Conservation (phyloP, 2,113 vertebrate species). For the Lipophrys pholis region DNA sequence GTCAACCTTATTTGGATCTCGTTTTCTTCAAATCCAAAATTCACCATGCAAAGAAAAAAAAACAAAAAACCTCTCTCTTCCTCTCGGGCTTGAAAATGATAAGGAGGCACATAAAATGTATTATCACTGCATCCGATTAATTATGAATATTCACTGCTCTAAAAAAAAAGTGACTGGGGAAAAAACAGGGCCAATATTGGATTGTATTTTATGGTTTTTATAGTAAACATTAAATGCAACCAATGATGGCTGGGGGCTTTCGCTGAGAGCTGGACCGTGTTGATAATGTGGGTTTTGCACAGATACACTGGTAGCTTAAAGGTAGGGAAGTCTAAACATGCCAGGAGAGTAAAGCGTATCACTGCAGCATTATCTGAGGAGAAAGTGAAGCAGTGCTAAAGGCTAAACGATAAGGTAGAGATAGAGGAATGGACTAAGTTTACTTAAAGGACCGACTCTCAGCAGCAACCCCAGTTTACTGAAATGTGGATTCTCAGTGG, state of each 20-base stretch:
- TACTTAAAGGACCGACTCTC: slow-evolving; percentile 62
- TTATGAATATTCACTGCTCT: slow-evolving; percentile 78
- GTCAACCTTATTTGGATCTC: slow-evolving; percentile 69
- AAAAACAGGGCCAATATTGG: slow-evolving; percentile 70
- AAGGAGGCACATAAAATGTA: slow-evolving; percentile 76
- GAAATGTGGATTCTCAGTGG: slow-evolving; percentile 37
- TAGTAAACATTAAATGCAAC: slow-evolving; percentile 81
- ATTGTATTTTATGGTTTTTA: slow-evolving; percentile 79
- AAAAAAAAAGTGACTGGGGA: slow-evolving; percentile 54
- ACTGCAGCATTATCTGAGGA: slow-evolving; percentile 70
- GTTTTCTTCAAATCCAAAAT: slow-evolving; percentile 62
- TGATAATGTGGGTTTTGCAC: slow-evolving; percentile 54
- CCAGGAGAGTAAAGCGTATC: slow-evolving; percentile 65
- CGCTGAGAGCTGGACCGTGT: slow-evolving; percentile 59
- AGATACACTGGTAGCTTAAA: slow-evolving; percentile 58
- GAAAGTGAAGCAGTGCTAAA: slow-evolving; percentile 61
- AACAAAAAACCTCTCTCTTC: slow-evolving; percentile 21
- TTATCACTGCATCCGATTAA: slow-evolving; percentile 78
- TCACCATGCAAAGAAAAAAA: slow-evolving; percentile 34
- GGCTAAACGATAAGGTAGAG: slow-evolving; percentile 74
- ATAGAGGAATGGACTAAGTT: slow-evolving; percentile 61
- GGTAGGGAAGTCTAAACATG: slow-evolving; percentile 55
- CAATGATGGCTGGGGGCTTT: slow-evolving; percentile 59
- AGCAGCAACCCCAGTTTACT: slow-evolving; percentile 58
- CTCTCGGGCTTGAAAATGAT: slow-evolving; percentile 67